A percentile compares a stretch with the other conserved stretches of the same genome.
These are phyloP conservation scores for Muscicapa adusta DNA, from an alignment of 2,113 vertebrate genomes.

Conservation along the genomic window DNA sequence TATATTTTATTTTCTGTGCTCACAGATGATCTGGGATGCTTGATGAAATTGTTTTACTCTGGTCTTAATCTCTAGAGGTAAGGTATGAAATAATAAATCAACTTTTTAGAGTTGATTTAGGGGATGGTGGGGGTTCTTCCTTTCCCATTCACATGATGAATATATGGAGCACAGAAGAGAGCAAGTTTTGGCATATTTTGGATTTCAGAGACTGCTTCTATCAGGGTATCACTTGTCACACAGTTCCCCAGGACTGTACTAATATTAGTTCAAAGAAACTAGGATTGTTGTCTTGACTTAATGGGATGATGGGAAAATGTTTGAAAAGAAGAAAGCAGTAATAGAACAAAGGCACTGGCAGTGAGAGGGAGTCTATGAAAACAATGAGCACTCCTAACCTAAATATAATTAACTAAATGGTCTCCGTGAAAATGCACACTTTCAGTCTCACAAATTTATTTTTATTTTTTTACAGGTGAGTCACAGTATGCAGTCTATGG, in stretches of 20 bases:
- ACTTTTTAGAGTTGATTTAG: not conserved
- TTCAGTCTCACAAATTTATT: not conserved
- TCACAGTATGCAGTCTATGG: not conserved
- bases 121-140: not conserved
- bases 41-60: not conserved
- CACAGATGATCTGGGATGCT: not conserved
- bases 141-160: not conserved
- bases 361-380: not conserved
- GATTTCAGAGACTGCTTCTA: not conserved
- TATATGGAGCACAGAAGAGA: not conserved
- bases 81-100: not conserved
- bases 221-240: not conserved
- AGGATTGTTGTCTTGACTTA: not conserved
- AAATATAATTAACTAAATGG: not conserved
- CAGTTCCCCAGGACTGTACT: not conserved
- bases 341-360: not conserved
- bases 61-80: not conserved
- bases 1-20: not conserved
- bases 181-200: not conserved
- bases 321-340: slow-evolving; percentile 11
- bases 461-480: not conserved
- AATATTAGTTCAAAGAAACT: slow-evolving; percentile 42
- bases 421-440: not conserved
- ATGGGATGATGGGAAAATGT: not conserved
- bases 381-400: not conserved